Percentiles rank a stretch among this genome's conserved stretches.
Evolutionary conservation across 2,113 vertebrate species (phyloP).

Genomic region (Hemicordylus capensis): DNA sequence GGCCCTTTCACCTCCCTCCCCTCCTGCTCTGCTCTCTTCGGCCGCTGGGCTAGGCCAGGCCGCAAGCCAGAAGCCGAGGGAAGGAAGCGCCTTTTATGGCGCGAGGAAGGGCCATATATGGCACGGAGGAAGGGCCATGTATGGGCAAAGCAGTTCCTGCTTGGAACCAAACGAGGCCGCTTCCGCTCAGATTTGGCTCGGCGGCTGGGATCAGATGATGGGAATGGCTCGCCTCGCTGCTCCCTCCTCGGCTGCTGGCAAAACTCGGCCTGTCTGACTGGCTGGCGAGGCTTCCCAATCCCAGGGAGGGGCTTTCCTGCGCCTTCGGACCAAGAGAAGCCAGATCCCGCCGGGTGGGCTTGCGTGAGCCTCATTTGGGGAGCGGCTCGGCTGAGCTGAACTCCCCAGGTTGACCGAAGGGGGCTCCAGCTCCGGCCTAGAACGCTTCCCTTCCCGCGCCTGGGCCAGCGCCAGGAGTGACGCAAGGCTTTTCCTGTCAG

Average conservation of each 20-base stretch:
- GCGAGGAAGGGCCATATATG: conserved; percentile 62
- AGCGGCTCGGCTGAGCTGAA: background rate
- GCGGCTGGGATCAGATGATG: background rate
- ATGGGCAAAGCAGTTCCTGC: conserved; percentile 49
- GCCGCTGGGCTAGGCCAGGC: conserved; percentile 36
- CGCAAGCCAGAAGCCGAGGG: conserved; percentile 55
- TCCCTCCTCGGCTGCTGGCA: background rate
- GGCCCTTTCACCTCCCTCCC: background rate
- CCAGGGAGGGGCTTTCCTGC: background rate
- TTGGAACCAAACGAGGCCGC: conserved; percentile 5
- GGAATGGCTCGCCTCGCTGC: background rate
- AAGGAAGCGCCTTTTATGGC: conserved; percentile 73
- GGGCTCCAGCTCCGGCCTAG: background rate
- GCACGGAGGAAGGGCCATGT: conserved; percentile 64
- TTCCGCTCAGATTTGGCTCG: conserved; percentile 52
- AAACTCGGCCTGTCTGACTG: background rate
- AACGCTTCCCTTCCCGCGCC: background rate
- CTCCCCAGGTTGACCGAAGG: background rate
- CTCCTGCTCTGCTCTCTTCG: background rate
- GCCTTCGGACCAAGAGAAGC: background rate
- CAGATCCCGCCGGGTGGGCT: background rate
- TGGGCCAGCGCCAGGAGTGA: conserved; percentile 6
- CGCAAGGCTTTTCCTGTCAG: conserved; percentile 10
- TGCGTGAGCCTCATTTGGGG: background rate
- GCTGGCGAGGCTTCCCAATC: background rate